phyloP scores from a whole-genome alignment of 2,113 vertebrate species.

The Setophaga petechia region DNA sequence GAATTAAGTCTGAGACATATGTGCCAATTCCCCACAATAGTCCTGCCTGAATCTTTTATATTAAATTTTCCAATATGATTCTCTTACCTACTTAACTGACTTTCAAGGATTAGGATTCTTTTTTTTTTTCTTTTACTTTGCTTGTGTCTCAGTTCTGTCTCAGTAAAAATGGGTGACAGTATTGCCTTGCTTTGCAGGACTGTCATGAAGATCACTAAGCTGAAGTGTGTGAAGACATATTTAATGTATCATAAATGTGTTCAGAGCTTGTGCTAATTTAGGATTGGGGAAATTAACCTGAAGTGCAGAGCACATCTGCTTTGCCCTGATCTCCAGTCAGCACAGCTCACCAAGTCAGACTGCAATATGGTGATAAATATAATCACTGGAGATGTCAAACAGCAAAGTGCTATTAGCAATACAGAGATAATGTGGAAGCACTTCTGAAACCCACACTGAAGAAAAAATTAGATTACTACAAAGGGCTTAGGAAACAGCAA shows the following conservation, averaged over 20 bases:
- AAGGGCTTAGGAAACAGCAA: slow-evolving; percentile 7
- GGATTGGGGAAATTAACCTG: background rate
- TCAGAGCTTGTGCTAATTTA: background rate
- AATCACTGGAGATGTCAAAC: slow-evolving; percentile 17
- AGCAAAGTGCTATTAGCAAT: slow-evolving; percentile 1
- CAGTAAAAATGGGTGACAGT: background rate
- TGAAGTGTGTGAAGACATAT: background rate
- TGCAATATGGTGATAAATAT: slow-evolving; percentile 40
- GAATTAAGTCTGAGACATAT: background rate
- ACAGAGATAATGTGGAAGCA: background rate
- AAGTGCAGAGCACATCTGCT: slow-evolving; percentile 11
- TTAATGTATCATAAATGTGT: background rate
- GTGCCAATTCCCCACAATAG: background rate
- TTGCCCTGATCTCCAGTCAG: background rate
- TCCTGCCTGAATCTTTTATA: background rate
- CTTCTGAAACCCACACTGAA: background rate
- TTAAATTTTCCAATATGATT: background rate
- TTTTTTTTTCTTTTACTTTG: background rate
- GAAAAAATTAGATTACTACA: background rate
- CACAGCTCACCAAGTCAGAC: background rate
- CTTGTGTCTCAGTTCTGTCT: background rate
- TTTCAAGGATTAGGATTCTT: background rate
- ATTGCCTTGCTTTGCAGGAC: background rate
- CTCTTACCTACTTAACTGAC: background rate
- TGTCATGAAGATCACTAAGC: background rate